Base-by-base conservation (phyloP, 2,888 invertebrate species). In the Crossocerus cetratus region DNA sequence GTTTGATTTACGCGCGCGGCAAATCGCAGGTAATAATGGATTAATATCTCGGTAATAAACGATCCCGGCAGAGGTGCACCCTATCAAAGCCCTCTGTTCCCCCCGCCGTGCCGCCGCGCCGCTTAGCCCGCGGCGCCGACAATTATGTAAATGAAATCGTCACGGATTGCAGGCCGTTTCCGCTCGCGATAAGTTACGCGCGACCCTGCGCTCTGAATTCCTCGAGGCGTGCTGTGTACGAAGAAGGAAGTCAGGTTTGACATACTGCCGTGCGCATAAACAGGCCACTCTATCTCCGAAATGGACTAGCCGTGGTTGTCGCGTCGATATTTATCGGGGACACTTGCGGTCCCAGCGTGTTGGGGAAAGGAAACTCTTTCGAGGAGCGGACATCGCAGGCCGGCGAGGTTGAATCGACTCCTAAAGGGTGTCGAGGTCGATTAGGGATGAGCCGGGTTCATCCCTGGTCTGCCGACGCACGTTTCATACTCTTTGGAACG, bases 131-230 rank as follows among this genome's bases (percentile, higher is more conserved):
- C 20, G 45, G 22, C 20, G 23, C 56, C 55, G 67, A 73, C 67
- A 76, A 77, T 77, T 77, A 76, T 77, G 70, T 63, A 76, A 77
- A 76, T 76, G 65, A 69, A 69, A 67, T 70, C 55, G 58, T 74
- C 65, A 56, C n/a, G 22, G 20, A 18, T 13, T 45, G 70, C 56
- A 45, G 14, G 60, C 43, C 32, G 64, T 70, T 70, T 67, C 61
- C 61, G 55, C 11, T 22, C 44, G 42, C 60, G 59, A 43, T 32
- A 42, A 23, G 16, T 22, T 63, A 32, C 8, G 11, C 32, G 32
- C 49, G 49, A 14, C 8, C 49, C 3, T 4, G 3, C 45, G 45
- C 45, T 3, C 23, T 3, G 3, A 32, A 32, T 32, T 32, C 11
- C 32, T 32, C 32, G 1, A 11, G 32, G 32, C 32, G 32, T 8